Conservation (phyloP, 2,113 vertebrate genomes). For the Peromyscus leucopus region DNA sequence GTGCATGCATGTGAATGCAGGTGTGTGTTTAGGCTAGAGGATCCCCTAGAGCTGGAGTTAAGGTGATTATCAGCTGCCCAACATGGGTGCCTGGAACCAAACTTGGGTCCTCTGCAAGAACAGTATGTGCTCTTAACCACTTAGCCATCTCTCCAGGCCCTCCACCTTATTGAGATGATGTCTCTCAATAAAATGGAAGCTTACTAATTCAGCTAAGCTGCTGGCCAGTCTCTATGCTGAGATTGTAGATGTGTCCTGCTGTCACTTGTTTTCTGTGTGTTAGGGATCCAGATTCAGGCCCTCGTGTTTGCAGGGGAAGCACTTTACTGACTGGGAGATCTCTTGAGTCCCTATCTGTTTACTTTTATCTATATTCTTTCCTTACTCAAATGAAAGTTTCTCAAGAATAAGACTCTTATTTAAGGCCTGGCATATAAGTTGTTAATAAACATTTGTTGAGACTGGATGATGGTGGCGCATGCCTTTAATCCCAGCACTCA, state of each 20-base stretch:
- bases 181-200: background rate
- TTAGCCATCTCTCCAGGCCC: background rate
- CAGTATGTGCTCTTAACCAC: background rate
- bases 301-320: background rate
- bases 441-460: conserved; percentile 22
- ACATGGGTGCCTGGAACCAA: background rate
- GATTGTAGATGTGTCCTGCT: background rate
- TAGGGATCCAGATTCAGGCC: background rate
- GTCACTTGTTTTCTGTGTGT: background rate
- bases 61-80: background rate
- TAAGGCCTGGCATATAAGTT: background rate
- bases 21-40: background rate
- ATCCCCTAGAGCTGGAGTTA: background rate
- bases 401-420: conserved; percentile 24
- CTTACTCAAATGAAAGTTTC: conserved; percentile 10
- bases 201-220: background rate
- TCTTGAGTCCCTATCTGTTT: background rate
- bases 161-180: background rate
- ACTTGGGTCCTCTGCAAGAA: background rate
- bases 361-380: conserved; percentile 48
- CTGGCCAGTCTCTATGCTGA: background rate
- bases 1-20: background rate
- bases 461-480: background rate
- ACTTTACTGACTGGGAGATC: background rate
- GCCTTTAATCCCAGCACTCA: background rate